Percentiles rank a stretch among this genome's conserved stretches.
Conservation (phyloP, 1,140 invertebrate species). For the Drosophila orena region DNA sequence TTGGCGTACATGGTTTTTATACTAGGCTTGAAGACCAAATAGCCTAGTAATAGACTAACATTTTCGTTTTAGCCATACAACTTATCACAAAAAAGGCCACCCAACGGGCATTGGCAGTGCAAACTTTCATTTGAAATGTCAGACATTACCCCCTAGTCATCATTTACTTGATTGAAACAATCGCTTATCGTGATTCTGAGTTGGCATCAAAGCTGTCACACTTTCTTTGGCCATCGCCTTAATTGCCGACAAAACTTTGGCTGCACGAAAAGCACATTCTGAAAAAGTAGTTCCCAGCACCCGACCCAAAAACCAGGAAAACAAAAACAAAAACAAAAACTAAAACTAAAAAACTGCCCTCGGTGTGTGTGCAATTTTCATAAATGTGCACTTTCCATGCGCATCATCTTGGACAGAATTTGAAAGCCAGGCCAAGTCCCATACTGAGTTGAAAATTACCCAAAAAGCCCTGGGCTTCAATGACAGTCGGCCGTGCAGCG, state of each 20-base stretch:
- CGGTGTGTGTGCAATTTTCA: slow-evolving; percentile 62
- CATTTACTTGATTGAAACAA: slow-evolving; percentile 41
- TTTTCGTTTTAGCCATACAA: not conserved
- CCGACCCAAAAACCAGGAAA: not conserved
- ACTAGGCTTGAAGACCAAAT: too few relatives aligned
- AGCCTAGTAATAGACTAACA: not conserved
- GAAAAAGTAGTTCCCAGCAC: slow-evolving; percentile 29
- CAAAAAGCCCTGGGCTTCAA: slow-evolving; percentile 46
- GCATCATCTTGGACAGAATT: slow-evolving; percentile 62
- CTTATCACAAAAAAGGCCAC: not conserved
- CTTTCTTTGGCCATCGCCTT: slow-evolving; percentile 59
- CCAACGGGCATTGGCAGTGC: not conserved
- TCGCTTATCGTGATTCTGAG: slow-evolving; percentile 40
- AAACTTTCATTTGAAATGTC: slow-evolving; percentile 11
- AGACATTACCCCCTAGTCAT: slow-evolving; percentile 1
- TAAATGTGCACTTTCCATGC: slow-evolving; percentile 70
- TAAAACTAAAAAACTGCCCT: slow-evolving; percentile 25
- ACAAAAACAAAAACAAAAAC: not conserved
- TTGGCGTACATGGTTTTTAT: too few relatives aligned
- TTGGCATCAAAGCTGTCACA: slow-evolving; percentile 35
- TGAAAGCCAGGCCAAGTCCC: slow-evolving; percentile 39
- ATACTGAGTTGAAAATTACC: slow-evolving; percentile 46
- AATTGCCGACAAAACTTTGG: slow-evolving; percentile 44
- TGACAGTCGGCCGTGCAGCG: slow-evolving; percentile 42
- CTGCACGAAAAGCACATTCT: slow-evolving; percentile 57